phyloP scores from a whole-genome alignment of 2,888 invertebrate species.

The Erynnis tages region DNA sequence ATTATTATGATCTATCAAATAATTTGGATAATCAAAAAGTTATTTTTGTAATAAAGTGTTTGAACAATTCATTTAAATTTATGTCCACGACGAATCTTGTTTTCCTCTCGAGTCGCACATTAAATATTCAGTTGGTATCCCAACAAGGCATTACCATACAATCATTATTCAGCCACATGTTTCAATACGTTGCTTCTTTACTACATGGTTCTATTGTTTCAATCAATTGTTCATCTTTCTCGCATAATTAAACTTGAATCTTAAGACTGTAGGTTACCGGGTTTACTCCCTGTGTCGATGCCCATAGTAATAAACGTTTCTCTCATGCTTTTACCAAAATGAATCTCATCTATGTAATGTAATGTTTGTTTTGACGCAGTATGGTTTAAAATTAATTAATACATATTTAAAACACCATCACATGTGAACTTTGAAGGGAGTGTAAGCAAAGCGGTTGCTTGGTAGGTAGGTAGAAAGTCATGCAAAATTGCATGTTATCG shows the following conservation, averaged over 20 bases:
- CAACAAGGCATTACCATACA: conserved; percentile 61
- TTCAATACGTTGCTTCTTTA: conserved; percentile 20
- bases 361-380: too few relatives aligned
- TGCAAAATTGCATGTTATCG: conserved; percentile 56
- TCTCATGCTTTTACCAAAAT: too few relatives aligned
- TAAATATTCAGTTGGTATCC: conserved; percentile 61
- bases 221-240: conserved; percentile 33
- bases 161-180: conserved; percentile 64
- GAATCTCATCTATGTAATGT: too few relatives aligned
- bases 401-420: too few relatives aligned
- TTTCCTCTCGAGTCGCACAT: conserved; percentile 50
- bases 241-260: conserved; percentile 8
- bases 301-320: too few relatives aligned
- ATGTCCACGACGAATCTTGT: conserved; percentile 38
- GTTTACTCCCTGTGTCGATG: background rate
- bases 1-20: background rate
- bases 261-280: background rate
- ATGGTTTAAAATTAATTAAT: too few relatives aligned
- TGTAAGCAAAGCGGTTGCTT: conserved; percentile 31
- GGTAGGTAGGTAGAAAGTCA: conserved; percentile 65
- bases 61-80: conserved; percentile 21
- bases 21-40: too few relatives aligned
- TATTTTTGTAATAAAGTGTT: conserved; percentile 9
- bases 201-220: conserved; percentile 53
- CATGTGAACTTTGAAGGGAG: conserved; percentile 17